A percentile compares a stretch with the other conserved stretches of the same genome.
These are phyloP conservation scores for Meteorus sp. DNA, from an alignment of 1,140 invertebrate species.

Conservation along the genomic window DNA sequence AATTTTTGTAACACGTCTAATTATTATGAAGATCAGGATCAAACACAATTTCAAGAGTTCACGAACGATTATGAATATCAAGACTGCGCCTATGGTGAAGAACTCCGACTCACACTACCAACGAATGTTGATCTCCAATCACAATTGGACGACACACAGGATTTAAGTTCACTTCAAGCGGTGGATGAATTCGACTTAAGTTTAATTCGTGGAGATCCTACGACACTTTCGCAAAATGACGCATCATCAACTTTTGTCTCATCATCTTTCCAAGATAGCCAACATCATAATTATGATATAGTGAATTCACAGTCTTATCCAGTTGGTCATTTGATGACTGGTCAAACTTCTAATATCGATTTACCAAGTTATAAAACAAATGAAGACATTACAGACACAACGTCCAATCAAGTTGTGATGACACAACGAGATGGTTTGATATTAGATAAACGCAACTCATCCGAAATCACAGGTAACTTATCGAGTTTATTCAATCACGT, in stretches of 20 bases:
- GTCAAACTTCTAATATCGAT: conserved; percentile 29
- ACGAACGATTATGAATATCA: conserved; percentile 30
- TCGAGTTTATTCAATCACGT: background rate
- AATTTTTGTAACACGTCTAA: conserved; percentile 32
- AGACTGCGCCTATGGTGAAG: conserved; percentile 27
- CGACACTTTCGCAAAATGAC: conserved; percentile 32
- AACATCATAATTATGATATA: conserved; percentile 36
- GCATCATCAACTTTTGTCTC: conserved; percentile 28
- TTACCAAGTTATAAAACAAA: conserved; percentile 17
- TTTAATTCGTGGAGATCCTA: conserved; percentile 53
- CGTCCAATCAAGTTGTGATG: conserved; percentile 48
- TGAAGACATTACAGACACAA: background rate
- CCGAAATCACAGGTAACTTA: conserved; percentile 3
- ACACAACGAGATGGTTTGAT: conserved; percentile 47
- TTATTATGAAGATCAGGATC: conserved; percentile 24
- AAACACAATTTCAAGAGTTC: conserved; percentile 24
- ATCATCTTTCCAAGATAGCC: conserved; percentile 32
- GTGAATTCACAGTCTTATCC: conserved; percentile 39
- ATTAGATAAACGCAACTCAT: conserved; percentile 33
- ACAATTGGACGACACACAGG: conserved; percentile 26
- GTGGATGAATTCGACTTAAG: conserved; percentile 53
- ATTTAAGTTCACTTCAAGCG: conserved; percentile 32
- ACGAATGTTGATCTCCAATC: conserved; percentile 20
- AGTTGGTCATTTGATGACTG: conserved; percentile 47
- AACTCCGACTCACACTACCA: conserved; percentile 6